Percentiles rank a stretch among this genome's conserved stretches.
phyloP scores from a whole-genome alignment of 2,888 invertebrate genomes.

The Hyppa rectilinea region DNA sequence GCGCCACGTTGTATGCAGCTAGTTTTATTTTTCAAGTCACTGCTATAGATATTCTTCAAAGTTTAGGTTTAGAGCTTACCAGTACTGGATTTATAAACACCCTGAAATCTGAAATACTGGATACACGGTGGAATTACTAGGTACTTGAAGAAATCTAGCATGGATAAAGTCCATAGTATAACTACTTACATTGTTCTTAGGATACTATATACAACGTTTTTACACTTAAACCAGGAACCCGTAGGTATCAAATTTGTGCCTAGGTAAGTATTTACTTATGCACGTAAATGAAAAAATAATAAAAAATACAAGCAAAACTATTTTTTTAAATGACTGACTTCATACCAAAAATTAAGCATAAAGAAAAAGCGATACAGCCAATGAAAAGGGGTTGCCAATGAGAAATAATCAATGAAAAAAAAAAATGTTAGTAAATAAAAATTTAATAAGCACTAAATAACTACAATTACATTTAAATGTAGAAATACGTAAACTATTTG shows the following conservation, averaged over 20 bases:
- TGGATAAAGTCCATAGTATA: not conserved
- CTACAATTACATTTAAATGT: conserved; percentile 60
- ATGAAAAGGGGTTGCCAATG: conserved; percentile 53
- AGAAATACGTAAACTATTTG: conserved; percentile 53
- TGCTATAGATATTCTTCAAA: not conserved
- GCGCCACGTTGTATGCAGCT: not conserved
- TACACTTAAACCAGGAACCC: conserved; percentile 34
- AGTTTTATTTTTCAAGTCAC: not conserved
- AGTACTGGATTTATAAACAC: not conserved
- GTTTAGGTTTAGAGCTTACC: not conserved
- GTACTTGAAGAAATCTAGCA: not conserved
- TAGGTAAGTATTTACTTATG: not conserved
- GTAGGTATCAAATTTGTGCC: not conserved
- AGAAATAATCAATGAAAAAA: conserved; percentile 69
- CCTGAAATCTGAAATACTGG: not conserved
- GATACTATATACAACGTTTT: conserved; percentile 31
- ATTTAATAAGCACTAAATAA: conserved; percentile 66
- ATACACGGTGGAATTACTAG: not conserved
- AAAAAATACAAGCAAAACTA: not conserved
- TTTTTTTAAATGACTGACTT: not conserved
- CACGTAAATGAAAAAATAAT: conserved; percentile 11
- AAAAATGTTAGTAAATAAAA: conserved; percentile 62
- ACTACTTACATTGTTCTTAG: not conserved
- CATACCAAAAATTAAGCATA: conserved; percentile 40
- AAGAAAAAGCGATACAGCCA: conserved; percentile 52